Percentiles rank a stretch among this genome's conserved stretches.
These are phyloP conservation scores for Drosophila algonquin DNA, from an alignment of 2,888 invertebrate genomes.

Conservation along the genomic window DNA sequence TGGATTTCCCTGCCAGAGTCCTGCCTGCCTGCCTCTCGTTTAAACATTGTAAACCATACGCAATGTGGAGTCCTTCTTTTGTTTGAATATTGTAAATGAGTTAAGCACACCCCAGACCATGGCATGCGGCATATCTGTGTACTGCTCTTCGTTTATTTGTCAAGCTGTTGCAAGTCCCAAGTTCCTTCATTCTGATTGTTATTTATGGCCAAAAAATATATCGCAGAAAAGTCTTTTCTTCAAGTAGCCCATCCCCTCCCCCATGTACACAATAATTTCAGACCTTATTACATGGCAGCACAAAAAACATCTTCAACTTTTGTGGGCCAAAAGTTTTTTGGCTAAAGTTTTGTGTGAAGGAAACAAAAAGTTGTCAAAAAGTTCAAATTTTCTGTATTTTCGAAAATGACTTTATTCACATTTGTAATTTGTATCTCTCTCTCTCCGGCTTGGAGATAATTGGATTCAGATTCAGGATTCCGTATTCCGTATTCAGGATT, in stretches of 20 bases:
- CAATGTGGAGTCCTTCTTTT: conserved; percentile 41
- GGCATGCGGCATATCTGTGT: neutral
- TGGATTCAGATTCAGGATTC: conserved; percentile 55
- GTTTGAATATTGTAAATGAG: conserved; percentile 56
- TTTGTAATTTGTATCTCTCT: conserved; percentile 55
- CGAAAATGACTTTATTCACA: conserved; percentile 68
- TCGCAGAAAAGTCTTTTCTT: neutral
- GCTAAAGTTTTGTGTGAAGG: conserved; percentile 12
- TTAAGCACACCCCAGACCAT: conserved; percentile 25
- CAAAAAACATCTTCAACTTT: conserved; percentile 38
- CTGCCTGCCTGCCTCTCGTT: conserved; percentile 21
- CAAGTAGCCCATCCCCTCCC: neutral
- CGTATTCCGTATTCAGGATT: conserved; percentile 39
- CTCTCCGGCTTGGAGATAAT: conserved; percentile 51
- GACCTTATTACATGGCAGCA: conserved; percentile 35
- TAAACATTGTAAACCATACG: conserved; percentile 71
- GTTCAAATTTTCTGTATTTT: conserved; percentile 50
- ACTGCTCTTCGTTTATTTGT: neutral
- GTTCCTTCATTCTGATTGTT: neutral
- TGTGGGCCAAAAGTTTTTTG: conserved; percentile 13
- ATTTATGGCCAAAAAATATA: conserved; percentile 4
- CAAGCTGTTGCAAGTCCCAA: conserved; percentile 2
- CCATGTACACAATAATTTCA: conserved; percentile 22
- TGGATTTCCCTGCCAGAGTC: neutral
- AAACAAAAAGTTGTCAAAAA: conserved; percentile 58